phyloP scores from a whole-genome alignment of 2,113 vertebrate species.

The Varanus salvator region DNA sequence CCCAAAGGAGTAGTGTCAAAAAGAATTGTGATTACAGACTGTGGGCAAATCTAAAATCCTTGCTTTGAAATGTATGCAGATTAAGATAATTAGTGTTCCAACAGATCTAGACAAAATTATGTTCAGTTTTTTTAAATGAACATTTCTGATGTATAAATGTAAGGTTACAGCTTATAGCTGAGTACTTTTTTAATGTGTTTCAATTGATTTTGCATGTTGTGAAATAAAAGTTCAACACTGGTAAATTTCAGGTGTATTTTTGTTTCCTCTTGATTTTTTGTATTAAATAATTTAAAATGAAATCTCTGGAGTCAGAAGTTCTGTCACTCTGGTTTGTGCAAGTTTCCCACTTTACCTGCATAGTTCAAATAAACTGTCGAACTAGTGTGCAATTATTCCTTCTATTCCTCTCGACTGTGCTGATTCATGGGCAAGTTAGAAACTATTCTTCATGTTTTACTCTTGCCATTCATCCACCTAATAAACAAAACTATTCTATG shows the following conservation, averaged over 20 bases:
- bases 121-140: constrained; percentile 75
- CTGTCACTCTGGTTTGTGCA: constrained; percentile 58
- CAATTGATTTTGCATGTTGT: constrained; percentile 83
- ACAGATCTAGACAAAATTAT: constrained; percentile 75
- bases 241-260: constrained; percentile 82
- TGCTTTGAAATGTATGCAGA: constrained; percentile 63
- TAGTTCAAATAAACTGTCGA: constrained; percentile 14
- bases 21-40: constrained; percentile 86
- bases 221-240: constrained; percentile 81
- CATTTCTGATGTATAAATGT: constrained; percentile 85
- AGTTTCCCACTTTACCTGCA: background rate
- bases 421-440: background rate
- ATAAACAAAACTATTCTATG: background rate
- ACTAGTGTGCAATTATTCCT: constrained; percentile 33
- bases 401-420: background rate
- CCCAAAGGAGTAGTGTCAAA: constrained; percentile 82
- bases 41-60: constrained; percentile 85
- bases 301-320: constrained; percentile 77
- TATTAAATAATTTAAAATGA: constrained; percentile 80
- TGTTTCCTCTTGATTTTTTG: constrained; percentile 79
- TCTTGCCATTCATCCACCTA: too few relatives aligned
- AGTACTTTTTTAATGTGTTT: constrained; percentile 75
- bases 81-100: constrained; percentile 70
- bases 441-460: background rate
- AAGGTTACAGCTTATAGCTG: constrained; percentile 80